Percentiles rank a stretch among this genome's conserved stretches.
Evolutionary conservation across 2,797 vertebrate species (phyloP).

Genomic region (Agapornis canus): DNA sequence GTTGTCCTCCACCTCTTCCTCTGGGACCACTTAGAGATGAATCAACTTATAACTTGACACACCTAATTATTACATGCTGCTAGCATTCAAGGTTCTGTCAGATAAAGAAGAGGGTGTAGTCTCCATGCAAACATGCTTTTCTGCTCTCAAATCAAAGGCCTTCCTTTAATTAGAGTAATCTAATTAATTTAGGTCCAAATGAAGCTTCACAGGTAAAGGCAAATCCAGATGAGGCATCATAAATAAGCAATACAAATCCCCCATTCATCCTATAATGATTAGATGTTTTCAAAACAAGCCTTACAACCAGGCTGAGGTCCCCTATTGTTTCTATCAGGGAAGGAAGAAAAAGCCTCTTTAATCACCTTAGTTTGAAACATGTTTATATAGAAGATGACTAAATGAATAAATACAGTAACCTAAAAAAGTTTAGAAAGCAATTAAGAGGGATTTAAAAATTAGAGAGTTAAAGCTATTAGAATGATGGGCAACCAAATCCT

Average conservation of each 20-base stretch:
- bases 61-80: neutral
- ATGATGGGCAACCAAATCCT: neutral
- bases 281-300: conserved; percentile 8
- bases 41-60: conserved; percentile 2
- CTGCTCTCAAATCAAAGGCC: conserved; percentile 9
- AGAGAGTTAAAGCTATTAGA: neutral
- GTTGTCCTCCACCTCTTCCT: neutral
- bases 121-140: neutral
- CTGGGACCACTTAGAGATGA: conserved; percentile 5
- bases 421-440: neutral
- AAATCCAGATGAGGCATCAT: conserved; percentile 36
- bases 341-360: neutral
- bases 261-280: conserved; percentile 15
- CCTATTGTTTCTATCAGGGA: neutral
- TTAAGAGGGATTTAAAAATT: neutral
- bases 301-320: neutral
- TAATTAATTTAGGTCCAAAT: conserved; percentile 26
- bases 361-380: neutral
- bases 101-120: conserved; percentile 39
- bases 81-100: conserved; percentile 22
- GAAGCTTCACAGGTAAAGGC: conserved; percentile 27
- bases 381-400: neutral
- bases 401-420: neutral
- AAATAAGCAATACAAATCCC: conserved; percentile 29
- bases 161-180: conserved; percentile 13